Evolutionary conservation across 2,888 invertebrate species (phyloP).

Genomic region (Agrotis exclamationis): DNA sequence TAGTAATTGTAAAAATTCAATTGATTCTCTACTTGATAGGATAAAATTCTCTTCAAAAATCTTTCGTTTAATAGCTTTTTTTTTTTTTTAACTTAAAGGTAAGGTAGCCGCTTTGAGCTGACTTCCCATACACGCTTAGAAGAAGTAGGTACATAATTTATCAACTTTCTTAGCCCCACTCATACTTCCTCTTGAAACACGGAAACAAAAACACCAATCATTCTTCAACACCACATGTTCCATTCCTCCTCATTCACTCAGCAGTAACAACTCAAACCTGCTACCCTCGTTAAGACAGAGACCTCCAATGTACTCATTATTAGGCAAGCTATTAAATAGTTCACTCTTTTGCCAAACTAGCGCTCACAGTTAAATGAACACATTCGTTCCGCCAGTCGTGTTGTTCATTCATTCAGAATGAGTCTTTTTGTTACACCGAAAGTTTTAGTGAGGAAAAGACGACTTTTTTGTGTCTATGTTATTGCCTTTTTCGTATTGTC

Average conservation of each 20-base stretch:
- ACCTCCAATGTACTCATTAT: conserved; percentile 9
- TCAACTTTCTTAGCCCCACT: too few relatives aligned
- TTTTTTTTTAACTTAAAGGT: too few relatives aligned
- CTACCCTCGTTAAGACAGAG: conserved; percentile 5
- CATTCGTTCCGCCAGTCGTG: conserved; percentile 25
- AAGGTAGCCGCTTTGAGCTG: too few relatives aligned
- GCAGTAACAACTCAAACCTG: not conserved
- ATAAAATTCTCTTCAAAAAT: too few relatives aligned
- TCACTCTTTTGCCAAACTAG: conserved; percentile 15
- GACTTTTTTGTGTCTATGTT: not conserved
- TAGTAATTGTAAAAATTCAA: too few relatives aligned
- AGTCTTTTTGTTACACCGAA: conserved; percentile 22
- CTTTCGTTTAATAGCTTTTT: too few relatives aligned
- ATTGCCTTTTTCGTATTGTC: too few relatives aligned
- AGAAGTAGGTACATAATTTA: too few relatives aligned
- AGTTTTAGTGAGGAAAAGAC: not conserved
- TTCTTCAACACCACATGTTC: not conserved
- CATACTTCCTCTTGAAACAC: not conserved
- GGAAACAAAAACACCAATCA: conserved; percentile 8
- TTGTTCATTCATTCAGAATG: conserved; percentile 1
- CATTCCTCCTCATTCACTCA: not conserved
- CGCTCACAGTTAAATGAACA: conserved; percentile 21
- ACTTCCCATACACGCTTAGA: too few relatives aligned
- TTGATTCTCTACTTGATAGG: too few relatives aligned
- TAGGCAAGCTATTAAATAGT: not conserved